Evolutionary conservation across 2,113 vertebrate genomes (phyloP).

Genomic region (Brachypodius melanocephalos): DNA sequence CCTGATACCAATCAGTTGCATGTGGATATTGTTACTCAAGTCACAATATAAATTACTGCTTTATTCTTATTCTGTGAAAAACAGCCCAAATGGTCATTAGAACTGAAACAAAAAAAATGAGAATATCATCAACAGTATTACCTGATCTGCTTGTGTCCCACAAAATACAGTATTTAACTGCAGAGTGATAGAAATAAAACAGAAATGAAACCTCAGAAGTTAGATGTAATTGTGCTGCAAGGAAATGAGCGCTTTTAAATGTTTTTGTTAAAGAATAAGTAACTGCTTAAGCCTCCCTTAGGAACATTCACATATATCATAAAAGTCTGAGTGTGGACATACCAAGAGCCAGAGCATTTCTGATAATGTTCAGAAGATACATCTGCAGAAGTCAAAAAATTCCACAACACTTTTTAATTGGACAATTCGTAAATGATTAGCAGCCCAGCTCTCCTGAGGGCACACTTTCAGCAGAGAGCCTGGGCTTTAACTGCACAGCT

Average conservation of each 20-base stretch:
- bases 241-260: accelerated
- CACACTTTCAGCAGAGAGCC: not conserved
- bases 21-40: not conserved
- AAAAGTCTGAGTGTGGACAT: not conserved
- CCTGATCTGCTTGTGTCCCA: not conserved
- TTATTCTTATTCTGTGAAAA: not conserved
- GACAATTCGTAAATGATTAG: constrained; percentile 4
- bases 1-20: not conserved
- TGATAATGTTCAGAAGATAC: not conserved
- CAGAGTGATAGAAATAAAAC: not conserved
- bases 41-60: not conserved
- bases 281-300: not conserved
- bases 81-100: not conserved
- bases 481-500: not conserved
- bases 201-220: not conserved
- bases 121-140: not conserved
- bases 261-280: not conserved
- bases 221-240: not conserved
- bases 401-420: not conserved
- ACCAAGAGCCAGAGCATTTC: not conserved
- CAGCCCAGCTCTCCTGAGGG: not conserved
- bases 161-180: not conserved
- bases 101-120: not conserved
- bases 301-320: not conserved
- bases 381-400: not conserved